Conservation (phyloP, 2,888 invertebrate species). For the Marronus borbonicus region DNA sequence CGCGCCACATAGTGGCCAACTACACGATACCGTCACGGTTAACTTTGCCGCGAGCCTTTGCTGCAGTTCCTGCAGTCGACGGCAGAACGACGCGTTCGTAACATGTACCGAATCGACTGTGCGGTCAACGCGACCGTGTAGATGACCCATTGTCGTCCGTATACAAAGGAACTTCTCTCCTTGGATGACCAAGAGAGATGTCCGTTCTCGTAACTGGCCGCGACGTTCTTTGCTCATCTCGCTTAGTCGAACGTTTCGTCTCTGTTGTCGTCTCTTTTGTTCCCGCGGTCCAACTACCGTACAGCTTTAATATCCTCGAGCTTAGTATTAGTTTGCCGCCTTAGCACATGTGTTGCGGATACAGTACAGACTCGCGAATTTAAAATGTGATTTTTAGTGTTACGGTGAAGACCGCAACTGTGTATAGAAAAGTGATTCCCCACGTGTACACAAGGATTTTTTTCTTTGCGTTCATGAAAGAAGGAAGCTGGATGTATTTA, state of each 20-base stretch:
- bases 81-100: conserved; percentile 25
- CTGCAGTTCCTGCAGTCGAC: conserved; percentile 44
- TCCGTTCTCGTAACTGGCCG: conserved; percentile 23
- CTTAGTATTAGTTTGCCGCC: conserved; percentile 46
- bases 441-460: conserved; percentile 1
- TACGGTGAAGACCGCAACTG: conserved; percentile 15
- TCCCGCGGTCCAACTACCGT: conserved; percentile 14
- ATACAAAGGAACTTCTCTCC: conserved; percentile 52
- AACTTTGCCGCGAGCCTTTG: conserved; percentile 35
- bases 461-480: background rate
- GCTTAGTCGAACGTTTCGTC: conserved; percentile 4
- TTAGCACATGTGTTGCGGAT: conserved; percentile 47
- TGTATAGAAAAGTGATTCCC: conserved; percentile 24
- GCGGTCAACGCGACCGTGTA: conserved; percentile 54
- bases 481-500: conserved; percentile 34
- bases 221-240: conserved; percentile 17
- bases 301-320: conserved; percentile 41
- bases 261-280: conserved; percentile 24
- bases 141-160: conserved; percentile 56
- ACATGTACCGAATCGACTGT: conserved; percentile 42
- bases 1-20: conserved; percentile 40
- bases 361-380: conserved; percentile 30
- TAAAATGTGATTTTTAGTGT: conserved; percentile 31
- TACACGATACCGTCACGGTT: conserved; percentile 42
- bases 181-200: conserved; percentile 54